Conservation (phyloP, 2,113 vertebrate species). For the Fulica atra region DNA sequence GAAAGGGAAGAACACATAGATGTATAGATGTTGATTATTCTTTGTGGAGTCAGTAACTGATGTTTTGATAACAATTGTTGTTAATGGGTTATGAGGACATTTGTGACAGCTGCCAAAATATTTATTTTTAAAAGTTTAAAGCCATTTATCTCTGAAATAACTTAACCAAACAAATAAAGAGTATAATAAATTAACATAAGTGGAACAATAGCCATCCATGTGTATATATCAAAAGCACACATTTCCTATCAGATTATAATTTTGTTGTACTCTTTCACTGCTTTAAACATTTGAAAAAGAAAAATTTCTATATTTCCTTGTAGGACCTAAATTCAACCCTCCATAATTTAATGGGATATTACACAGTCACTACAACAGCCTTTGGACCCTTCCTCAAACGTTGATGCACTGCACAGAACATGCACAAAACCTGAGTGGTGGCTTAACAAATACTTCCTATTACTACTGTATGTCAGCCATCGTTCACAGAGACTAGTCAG, state of each 20-base stretch:
- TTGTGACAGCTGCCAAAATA: neutral
- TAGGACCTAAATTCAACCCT: neutral
- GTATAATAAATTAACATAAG: neutral
- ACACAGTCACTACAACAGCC: neutral
- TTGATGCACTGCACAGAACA: neutral
- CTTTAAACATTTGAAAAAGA: neutral
- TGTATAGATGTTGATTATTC: neutral
- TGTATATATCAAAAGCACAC: neutral
- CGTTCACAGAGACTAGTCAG: fast-evolving
- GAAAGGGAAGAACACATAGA: neutral
- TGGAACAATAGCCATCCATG: neutral
- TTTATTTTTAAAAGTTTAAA: neutral
- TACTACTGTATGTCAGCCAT: neutral
- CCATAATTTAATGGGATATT: neutral
- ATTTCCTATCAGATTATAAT: neutral
- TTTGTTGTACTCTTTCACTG: neutral
- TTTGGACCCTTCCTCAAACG: neutral
- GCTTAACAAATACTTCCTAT: neutral
- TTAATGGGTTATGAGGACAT: neutral
- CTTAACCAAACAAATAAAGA: neutral
- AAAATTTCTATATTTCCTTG: neutral
- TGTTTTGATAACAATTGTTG: neutral
- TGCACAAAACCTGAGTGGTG: neutral
- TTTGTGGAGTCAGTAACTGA: neutral
- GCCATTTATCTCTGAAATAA: neutral